Percentiles rank a stretch among this genome's conserved stretches.
Conservation (phyloP, 2,113 vertebrate species). For the Platysteira castanea region DNA sequence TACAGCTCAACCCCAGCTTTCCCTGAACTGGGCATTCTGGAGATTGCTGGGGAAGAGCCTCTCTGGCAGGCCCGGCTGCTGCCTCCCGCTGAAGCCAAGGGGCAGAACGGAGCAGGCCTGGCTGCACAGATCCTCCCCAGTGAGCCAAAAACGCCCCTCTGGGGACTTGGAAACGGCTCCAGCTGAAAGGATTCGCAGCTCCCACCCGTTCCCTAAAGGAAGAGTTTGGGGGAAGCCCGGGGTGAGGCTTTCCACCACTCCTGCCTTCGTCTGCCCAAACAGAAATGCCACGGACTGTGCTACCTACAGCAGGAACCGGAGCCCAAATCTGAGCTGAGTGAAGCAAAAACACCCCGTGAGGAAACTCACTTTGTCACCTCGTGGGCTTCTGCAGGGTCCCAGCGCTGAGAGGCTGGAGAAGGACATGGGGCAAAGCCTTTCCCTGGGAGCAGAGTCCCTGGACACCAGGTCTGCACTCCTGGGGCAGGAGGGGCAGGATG, state of each 20-base stretch:
- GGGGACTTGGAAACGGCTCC: not conserved
- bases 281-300: not conserved
- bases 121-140: not conserved
- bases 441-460: rapidly evolving
- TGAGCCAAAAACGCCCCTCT: rapidly evolving
- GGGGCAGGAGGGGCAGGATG: not conserved
- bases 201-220: not conserved
- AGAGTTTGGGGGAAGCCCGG: not conserved
- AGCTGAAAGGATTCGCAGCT: not conserved
- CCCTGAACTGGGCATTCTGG: not conserved
- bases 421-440: not conserved
- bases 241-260: not conserved
- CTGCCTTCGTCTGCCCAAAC: not conserved
- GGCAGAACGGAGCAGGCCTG: not conserved
- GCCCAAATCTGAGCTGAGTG: not conserved
- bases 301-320: not conserved
- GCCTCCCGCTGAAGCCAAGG: not conserved
- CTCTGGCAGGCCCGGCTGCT: not conserved
- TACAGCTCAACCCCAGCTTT: not conserved
- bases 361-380: not conserved
- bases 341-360: not conserved
- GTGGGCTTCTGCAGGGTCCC: not conserved
- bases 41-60: not conserved
- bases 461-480: not conserved
- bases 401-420: not conserved